Evolutionary conservation across 2,888 invertebrate species (phyloP), one percentile per base, ranked within the genome.

Genomic region (Orchesella flavescens): DNA sequence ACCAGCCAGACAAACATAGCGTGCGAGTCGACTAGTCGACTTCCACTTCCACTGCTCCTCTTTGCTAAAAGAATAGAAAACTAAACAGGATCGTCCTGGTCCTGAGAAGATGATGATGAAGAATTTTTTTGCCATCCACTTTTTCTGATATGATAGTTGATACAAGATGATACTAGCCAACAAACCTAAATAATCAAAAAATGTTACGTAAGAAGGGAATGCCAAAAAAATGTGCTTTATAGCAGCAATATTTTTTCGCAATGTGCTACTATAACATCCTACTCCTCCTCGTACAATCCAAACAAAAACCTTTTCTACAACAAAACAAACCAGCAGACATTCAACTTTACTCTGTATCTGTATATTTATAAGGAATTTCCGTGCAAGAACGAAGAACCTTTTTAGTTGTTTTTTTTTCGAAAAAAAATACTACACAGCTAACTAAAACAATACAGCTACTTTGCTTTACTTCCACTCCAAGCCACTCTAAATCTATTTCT

Each of bases 131-230:
- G 34, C 46, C 46, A 46, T 46, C 13, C n/a, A n/a, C n/a, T n/a
- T 23, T 61, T 24, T 17, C 17, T 15, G 15, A 43, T n/a, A n/a
- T n/a, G n/a, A n/a, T n/a, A n/a, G n/a, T n/a, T n/a, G n/a, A n/a
- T n/a, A n/a, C n/a, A n/a, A n/a, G n/a, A n/a, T 17, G n/a, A 43
- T n/a, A 34, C 65, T 23, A 65, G 43, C 65, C 61, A 66, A 68
- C 49, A 68, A 68, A 68, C 49, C 49, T 21, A 68, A 68, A 46
- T 68, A 68, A 68, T 68, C 21, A 68, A 68, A 68, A 68, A 53
- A 65, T 65, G 65, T 68, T 49, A 43, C 68, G 23, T 68, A 68
- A 49, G 49, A 2, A 68, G 19, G 49, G 49, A 49, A 68, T 68
- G 68, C 68, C 68, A 68, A 68, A 53, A n/a, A 66, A 68, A 63